Evolutionary conservation across 2,113 vertebrate species (phyloP).

Genomic region (Emydura subglobosa): DNA sequence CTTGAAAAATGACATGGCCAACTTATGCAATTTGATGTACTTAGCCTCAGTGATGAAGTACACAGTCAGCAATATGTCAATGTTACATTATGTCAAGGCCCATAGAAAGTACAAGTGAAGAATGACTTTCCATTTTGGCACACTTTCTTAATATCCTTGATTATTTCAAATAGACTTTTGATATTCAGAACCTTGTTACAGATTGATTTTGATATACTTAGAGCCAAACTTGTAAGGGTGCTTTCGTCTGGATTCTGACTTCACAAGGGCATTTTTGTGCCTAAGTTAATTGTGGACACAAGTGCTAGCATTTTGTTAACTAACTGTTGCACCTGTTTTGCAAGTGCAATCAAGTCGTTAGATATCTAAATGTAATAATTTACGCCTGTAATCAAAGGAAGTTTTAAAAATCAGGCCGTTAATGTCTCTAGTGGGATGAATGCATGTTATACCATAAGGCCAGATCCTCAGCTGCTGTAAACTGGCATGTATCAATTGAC

Average conservation of each 20-base stretch:
- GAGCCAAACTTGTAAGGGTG: neutral
- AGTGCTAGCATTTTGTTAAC: neutral
- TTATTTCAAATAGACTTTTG: slow-evolving; percentile 46
- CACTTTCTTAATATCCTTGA: neutral
- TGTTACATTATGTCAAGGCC: slow-evolving; percentile 31
- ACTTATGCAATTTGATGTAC: slow-evolving; percentile 23
- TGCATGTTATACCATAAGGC: neutral
- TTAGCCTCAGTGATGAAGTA: slow-evolving; percentile 33
- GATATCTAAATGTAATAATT: neutral
- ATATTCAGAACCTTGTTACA: neutral
- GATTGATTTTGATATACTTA: neutral
- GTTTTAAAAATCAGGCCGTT: neutral
- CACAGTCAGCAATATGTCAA: slow-evolving; percentile 38
- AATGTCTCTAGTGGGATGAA: neutral
- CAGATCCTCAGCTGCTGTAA: neutral
- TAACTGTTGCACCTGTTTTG: slow-evolving; percentile 8
- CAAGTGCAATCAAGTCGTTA: neutral
- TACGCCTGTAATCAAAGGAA: neutral
- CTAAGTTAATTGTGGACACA: neutral
- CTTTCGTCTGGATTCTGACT: neutral
- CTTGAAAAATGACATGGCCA: slow-evolving; percentile 39
- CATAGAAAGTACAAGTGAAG: slow-evolving; percentile 34
- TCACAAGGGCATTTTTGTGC: slow-evolving; percentile 20
- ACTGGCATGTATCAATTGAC: too few relatives aligned
- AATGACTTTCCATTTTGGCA: slow-evolving; percentile 34